phyloP scores from a whole-genome alignment of 2,113 vertebrate species.

The Cnemophilus loriae region DNA sequence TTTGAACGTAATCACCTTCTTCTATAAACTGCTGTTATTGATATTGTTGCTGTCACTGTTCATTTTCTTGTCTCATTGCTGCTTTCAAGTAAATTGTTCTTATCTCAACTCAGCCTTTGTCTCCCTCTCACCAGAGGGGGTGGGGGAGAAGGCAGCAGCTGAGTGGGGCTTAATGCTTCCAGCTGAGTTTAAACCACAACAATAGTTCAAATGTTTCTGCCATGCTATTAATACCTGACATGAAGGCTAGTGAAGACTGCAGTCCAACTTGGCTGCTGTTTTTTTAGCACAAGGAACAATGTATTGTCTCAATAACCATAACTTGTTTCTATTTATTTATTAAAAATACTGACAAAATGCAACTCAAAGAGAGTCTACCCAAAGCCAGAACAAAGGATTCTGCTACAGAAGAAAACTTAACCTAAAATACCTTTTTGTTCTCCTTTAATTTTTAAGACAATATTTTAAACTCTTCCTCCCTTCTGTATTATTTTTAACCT shows the following conservation, averaged over 20 bases:
- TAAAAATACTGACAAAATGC: background rate
- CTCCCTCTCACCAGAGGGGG: background rate
- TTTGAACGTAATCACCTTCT: background rate
- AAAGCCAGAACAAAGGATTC: background rate
- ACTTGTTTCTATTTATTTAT: background rate
- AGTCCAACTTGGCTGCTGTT: background rate
- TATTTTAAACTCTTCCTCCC: background rate
- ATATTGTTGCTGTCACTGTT: background rate
- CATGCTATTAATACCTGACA: background rate
- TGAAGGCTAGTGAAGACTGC: background rate
- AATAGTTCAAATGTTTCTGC: background rate
- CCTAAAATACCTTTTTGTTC: background rate
- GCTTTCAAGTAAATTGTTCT: background rate
- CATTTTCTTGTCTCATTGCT: background rate
- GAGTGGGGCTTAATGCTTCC: background rate
- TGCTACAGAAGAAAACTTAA: background rate
- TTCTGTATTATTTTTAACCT: background rate
- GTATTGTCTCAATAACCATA: background rate
- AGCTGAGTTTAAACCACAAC: background rate
- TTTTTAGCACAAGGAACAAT: background rate
- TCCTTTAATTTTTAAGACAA: background rate
- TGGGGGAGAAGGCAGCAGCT: background rate
- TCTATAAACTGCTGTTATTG: background rate
- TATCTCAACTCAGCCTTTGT: background rate
- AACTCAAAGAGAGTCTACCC: background rate